phyloP scores from a whole-genome alignment of 2,888 invertebrate genomes.

The Doris montereyensis region DNA sequence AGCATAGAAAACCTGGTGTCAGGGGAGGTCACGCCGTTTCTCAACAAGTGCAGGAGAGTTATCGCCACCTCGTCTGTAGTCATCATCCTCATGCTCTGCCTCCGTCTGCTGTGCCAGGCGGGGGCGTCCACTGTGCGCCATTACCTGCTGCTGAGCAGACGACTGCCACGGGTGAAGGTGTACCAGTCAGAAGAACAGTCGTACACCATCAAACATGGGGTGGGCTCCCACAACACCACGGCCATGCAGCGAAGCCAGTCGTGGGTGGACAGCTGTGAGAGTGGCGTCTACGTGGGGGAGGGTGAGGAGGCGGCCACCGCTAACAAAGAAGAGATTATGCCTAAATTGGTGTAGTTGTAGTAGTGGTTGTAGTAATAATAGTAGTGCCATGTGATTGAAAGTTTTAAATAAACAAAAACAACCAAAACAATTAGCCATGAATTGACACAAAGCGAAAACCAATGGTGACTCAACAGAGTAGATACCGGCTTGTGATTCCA shows the following conservation, averaged over 20 bases:
- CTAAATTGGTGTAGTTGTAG: background rate
- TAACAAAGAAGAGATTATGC: slow-evolving; percentile 20
- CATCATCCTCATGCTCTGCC: slow-evolving; percentile 32
- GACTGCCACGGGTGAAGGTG: slow-evolving; percentile 50
- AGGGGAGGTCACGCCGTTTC: slow-evolving; percentile 51
- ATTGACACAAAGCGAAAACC: background rate
- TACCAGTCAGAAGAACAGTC: slow-evolving; percentile 48
- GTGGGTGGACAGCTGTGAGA: slow-evolving; percentile 65
- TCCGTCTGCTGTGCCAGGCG: slow-evolving; percentile 55
- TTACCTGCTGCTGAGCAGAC: slow-evolving; percentile 55
- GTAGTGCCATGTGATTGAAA: background rate
- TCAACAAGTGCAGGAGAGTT: slow-evolving; percentile 38
- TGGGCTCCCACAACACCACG: slow-evolving; percentile 34
- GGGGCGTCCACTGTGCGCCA: slow-evolving; percentile 55
- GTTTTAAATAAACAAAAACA: background rate
- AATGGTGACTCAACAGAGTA: no score
- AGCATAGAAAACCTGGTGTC: slow-evolving; percentile 40
- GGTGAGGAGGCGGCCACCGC: slow-evolving; percentile 36
- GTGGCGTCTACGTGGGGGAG: slow-evolving; percentile 60
- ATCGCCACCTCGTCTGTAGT: slow-evolving; percentile 28
- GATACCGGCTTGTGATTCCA: background rate
- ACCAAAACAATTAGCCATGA: background rate
- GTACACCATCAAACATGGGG: slow-evolving; percentile 31
- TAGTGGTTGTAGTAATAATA: background rate
- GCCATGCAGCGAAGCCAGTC: slow-evolving; percentile 61